Conservation (phyloP, 2,888 invertebrate genomes). For the Parnassius apollo region DNA sequence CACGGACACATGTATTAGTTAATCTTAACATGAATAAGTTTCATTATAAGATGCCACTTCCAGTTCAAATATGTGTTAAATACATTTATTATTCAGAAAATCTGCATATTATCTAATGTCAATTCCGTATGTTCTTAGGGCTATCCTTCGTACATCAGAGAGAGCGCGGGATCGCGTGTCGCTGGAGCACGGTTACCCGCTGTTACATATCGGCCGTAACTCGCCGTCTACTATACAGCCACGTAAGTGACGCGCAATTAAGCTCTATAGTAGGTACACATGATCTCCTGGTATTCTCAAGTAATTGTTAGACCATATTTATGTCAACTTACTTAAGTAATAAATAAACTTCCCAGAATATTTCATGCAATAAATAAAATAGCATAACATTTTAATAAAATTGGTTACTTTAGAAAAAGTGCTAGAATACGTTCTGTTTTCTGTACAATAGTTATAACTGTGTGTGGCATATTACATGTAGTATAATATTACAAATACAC, state of each 20-base stretch:
- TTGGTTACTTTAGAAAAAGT: no score
- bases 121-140: conserved; percentile 15
- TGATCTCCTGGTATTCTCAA: conserved; percentile 45
- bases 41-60: no score
- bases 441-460: no score
- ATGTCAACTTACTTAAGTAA: background rate
- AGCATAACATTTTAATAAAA: no score
- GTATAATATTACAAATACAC: no score
- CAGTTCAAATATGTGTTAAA: no score
- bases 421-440: no score
- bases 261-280: conserved; percentile 55
- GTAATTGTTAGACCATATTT: conserved; percentile 8
- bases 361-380: no score
- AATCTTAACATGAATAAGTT: no score
- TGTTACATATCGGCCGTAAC: conserved; percentile 51
- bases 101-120: conserved; percentile 2
- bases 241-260: conserved; percentile 47
- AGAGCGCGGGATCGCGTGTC: conserved; percentile 40
- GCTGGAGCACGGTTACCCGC: conserved; percentile 37
- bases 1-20: no score
- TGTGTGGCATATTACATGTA: no score
- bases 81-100: background rate
- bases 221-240: conserved; percentile 45
- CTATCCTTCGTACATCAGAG: conserved; percentile 17
- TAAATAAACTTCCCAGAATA: no score